Conservation (phyloP, 2,113 vertebrate genomes). For the human region DNA sequence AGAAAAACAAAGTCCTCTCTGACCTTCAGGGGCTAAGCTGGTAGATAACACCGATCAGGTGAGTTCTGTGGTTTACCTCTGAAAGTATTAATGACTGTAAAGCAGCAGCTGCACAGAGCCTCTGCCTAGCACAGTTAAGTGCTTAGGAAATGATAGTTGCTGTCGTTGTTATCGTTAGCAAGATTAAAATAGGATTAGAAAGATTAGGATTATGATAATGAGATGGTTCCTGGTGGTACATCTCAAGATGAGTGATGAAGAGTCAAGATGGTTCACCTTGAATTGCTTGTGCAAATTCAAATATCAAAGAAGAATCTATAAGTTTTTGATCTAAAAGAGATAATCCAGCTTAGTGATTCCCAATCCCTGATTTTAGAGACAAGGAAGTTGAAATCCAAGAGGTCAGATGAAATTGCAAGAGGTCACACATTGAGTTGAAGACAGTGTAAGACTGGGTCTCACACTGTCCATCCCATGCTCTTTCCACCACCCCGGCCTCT, state of each 20-base stretch:
- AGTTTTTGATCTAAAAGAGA: background rate
- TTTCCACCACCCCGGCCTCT: background rate
- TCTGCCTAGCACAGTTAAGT: background rate
- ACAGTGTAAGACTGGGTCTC: background rate
- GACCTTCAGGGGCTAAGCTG: background rate
- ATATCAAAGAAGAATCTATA: background rate
- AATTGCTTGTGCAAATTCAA: background rate
- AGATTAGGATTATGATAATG: background rate
- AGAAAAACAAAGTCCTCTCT: background rate
- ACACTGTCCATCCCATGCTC: background rate
- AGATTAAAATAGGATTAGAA: background rate
- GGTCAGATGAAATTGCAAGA: background rate
- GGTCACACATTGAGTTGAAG: background rate
- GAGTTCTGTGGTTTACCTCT: background rate
- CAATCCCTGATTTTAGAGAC: slow-evolving; percentile 8
- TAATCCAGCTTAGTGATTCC: background rate
- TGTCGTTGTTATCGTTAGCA: background rate
- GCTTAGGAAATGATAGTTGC: background rate
- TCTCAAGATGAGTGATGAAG: background rate
- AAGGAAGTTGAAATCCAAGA: background rate
- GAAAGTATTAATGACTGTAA: background rate
- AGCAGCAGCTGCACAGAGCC: background rate
- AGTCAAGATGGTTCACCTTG: background rate
- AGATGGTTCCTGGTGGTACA: background rate
- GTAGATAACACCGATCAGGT: background rate